Evolutionary conservation across 2,113 vertebrate genomes (phyloP), one percentile per base, ranked within the genome.

Genomic region (Aphelocoma coerulescens): DNA sequence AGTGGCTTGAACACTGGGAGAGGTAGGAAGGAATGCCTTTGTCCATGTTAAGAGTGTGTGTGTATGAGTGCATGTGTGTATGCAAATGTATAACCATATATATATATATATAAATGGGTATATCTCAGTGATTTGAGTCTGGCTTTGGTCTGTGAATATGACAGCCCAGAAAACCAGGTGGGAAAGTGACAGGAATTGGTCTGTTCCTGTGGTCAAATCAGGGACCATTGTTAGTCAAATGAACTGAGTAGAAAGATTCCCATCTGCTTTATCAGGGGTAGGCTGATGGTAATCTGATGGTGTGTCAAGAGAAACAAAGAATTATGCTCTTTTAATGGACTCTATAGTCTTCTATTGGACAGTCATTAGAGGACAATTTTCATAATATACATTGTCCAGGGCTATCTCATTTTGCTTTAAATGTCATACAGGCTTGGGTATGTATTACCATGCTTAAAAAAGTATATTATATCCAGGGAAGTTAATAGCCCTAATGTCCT

Each of bases 361-460:
- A 69, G 65, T 62, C 51, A 91, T 94, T 91, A 91, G 41, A 81
- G 24, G 52, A 27, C 32, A 62, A 76, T 96, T 92, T 93, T 82
- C 41, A 41, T 90, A 49, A 72, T 58, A 37, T 83, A 80, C 58
- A 39, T 55, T 66, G 55, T 90, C 59, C 55, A 83, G 63, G 72
- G 63, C 67, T 69, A 26, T 88, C 37, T 88, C 54, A 33, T 87
- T 73, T 85, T 91, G 43, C 59, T 90, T 93, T 74, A 93, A 93
- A 92, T 88, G 63, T 86, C 78, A 80, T 73, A 27, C 23, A 73
- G 63, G n/a, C 54, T 49, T 66, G 48, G 13, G 5, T 83, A 85
- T 33, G 51, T 32, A 46, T 74, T 81, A 71, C 71, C 74, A 58
- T 77, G 20, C 46, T 74, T 94, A 66, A 90, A 72, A 83, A 91